Evolutionary conservation across 2,797 vertebrate genomes (phyloP).

Genomic region (Gephyroberyx darwinii): DNA sequence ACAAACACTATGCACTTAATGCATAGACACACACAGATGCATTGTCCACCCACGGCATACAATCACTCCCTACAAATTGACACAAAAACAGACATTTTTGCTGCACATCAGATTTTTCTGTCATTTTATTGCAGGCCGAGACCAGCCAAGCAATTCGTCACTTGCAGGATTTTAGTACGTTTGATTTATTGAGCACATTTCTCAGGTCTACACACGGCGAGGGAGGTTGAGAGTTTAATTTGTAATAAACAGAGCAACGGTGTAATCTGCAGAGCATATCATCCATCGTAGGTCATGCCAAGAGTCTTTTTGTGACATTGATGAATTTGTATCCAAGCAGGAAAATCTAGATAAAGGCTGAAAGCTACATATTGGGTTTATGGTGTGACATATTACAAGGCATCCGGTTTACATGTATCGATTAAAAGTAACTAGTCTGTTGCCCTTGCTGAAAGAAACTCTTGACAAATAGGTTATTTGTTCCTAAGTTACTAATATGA

Average conservation of each 20-base stretch:
- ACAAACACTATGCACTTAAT: no score
- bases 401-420: no score
- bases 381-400: background rate
- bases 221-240: background rate
- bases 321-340: background rate
- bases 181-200: slow-evolving; percentile 29
- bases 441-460: no score
- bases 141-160: slow-evolving; percentile 7
- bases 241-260: background rate
- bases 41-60: background rate
- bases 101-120: slow-evolving; percentile 16
- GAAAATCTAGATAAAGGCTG: background rate
- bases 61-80: no score
- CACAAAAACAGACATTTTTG: no score
- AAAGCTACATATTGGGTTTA: background rate
- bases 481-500: no score
- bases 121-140: slow-evolving; percentile 10
- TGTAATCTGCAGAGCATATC: background rate
- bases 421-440: no score
- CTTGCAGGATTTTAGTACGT: background rate
- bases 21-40: no score
- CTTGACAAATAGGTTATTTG: no score
- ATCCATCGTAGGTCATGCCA: background rate
- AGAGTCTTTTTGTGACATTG: background rate
- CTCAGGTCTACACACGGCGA: no score